phyloP scores from a whole-genome alignment of 2,888 invertebrate genomes.

The Glyphotaelius pellucidus region DNA sequence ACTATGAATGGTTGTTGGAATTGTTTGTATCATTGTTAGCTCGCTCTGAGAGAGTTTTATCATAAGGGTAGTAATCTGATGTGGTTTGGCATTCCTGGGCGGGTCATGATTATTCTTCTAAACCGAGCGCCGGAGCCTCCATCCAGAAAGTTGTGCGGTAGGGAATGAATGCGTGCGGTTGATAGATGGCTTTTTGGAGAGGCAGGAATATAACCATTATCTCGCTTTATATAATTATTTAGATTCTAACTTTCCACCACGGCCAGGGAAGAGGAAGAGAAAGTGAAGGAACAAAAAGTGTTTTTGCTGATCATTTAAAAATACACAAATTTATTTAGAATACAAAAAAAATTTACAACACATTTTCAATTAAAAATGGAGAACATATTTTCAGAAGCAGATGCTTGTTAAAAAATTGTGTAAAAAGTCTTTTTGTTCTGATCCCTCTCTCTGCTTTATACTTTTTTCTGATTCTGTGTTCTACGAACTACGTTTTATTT shows the following conservation, averaged over 20 bases:
- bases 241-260: not conserved
- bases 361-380: too few relatives aligned
- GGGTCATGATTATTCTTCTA: not conserved
- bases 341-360: too few relatives aligned
- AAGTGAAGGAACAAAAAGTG: not conserved
- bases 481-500: too few relatives aligned
- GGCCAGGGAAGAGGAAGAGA: not conserved
- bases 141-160: conserved; percentile 46
- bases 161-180: conserved; percentile 24
- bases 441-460: too few relatives aligned
- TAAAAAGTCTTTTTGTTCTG: too few relatives aligned
- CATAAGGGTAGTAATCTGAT: conserved; percentile 42
- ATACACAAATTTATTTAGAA: too few relatives aligned
- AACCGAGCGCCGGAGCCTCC: not conserved
- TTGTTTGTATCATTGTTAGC: not conserved
- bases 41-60: not conserved
- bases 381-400: too few relatives aligned
- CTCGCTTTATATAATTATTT: not conserved
- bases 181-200: conserved; percentile 24
- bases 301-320: not conserved
- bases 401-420: too few relatives aligned
- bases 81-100: conserved; percentile 54
- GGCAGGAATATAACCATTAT: conserved; percentile 18
- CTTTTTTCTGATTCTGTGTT: too few relatives aligned
- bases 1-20: not conserved